Evolutionary conservation across 2,113 vertebrate genomes (phyloP), one percentile per base, ranked within the genome.

Genomic region (Ondatra zibethicus): DNA sequence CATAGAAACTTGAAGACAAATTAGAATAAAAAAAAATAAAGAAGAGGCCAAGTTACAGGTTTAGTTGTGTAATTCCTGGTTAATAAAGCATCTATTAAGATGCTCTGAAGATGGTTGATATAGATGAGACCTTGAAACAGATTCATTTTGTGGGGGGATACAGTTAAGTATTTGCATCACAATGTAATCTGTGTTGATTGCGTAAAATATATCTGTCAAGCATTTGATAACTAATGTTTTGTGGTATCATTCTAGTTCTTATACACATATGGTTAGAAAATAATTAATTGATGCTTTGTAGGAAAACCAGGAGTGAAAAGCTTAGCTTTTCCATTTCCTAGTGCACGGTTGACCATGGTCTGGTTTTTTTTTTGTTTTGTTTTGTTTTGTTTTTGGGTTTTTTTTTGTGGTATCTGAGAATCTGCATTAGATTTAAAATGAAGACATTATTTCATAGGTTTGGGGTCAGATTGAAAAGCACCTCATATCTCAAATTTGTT

Each of bases 111-210:
- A 92, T 93, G 58, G 50, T 16, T 70, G 36, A 61, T 50, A 39
- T 36, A 85, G 17, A 87, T 73, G 21, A 95, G 70, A 88, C 25
- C 85, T 29, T 75, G 66, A 36, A 55, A 65, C 33, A 66, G 5
- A 72, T 3, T 39, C 47, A 91, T 72, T 1, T 45, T 66, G 25
- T 72, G 2, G 23, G 12, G 10, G 7, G n/a, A 36, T n/a, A 3
- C 39, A 39, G 23, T 25, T 85, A 3, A 27, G 14, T 65, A 42
- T 73, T 25, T 85, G 21, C 31, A 33, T 91, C 70, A 42, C 84
- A 94, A 90, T 92, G 27, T 82, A 88, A 91, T 94, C 14, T 75
- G 0, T 65, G 82, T 61, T 96, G 73, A 72, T 91, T 98, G 81
- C 12, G 16, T 42, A 73, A 9, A 33, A 45, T 89, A 3, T 89